These are phyloP conservation scores for Poecilia latipinna DNA, from an alignment of 2,113 vertebrate species.

Conservation along the genomic window DNA sequence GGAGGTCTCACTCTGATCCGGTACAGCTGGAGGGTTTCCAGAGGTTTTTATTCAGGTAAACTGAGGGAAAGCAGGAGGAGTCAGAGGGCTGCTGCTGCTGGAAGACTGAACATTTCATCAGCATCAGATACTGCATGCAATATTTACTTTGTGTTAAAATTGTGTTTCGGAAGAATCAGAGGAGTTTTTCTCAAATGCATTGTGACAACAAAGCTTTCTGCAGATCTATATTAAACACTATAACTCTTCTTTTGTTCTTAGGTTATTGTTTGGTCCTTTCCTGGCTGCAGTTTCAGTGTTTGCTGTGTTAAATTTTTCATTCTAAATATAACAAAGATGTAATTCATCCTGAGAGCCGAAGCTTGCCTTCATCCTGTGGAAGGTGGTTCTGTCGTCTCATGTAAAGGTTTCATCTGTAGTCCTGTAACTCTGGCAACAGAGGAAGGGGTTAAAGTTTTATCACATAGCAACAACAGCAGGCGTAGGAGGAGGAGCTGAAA, in stretches of 20 bases:
- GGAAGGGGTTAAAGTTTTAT: constrained; percentile 16
- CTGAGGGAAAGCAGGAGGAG: neutral
- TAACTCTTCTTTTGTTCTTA: neutral
- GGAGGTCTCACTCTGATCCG: neutral
- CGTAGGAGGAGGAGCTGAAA: neutral
- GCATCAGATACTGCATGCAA: neutral
- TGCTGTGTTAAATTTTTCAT: neutral
- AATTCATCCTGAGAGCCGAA: neutral
- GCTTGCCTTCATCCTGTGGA: neutral
- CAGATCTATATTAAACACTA: neutral
- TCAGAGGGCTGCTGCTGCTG: neutral
- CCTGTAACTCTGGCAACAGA: constrained; percentile 8
- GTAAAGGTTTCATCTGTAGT: constrained; percentile 41
- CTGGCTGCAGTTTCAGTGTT: neutral
- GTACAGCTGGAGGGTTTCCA: neutral
- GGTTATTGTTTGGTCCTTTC: neutral
- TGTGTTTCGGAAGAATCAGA: neutral
- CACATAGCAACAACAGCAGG: constrained; percentile 29
- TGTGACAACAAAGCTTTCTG: neutral
- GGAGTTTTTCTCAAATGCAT: neutral
- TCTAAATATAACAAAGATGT: neutral
- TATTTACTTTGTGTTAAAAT: neutral
- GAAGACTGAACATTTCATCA: neutral
- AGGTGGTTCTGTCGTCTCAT: constrained; percentile 16
- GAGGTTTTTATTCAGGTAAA: neutral